These are phyloP conservation scores for Aquatica leii DNA, from an alignment of 2,888 invertebrate genomes.

Conservation along the genomic window DNA sequence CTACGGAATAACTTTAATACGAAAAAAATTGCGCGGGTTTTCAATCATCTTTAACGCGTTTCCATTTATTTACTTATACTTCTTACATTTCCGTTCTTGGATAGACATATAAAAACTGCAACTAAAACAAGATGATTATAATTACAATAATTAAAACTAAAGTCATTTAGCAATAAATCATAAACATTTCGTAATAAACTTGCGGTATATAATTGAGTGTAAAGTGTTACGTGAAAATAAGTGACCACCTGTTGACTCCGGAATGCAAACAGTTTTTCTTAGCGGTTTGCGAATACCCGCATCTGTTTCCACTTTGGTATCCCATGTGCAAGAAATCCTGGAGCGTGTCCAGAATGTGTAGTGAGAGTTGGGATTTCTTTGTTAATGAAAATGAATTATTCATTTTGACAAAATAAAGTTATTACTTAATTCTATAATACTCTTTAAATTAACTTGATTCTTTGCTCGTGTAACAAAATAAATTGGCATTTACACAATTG, in stretches of 20 bases:
- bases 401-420: slow-evolving; percentile 12
- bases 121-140: no score
- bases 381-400: slow-evolving; percentile 34
- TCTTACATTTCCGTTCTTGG: background rate
- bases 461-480: background rate
- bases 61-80: background rate
- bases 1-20: slow-evolving; percentile 23
- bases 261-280: slow-evolving; percentile 36
- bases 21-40: slow-evolving; percentile 20
- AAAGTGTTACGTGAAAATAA: slow-evolving; percentile 34
- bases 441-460: background rate
- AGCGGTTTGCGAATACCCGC: slow-evolving; percentile 34
- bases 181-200: slow-evolving; percentile 24
- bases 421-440: background rate
- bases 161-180: slow-evolving; percentile 13
- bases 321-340: slow-evolving; percentile 38
- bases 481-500: background rate
- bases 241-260: slow-evolving; percentile 41
- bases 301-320: slow-evolving; percentile 35
- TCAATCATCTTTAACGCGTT: slow-evolving; percentile 19
- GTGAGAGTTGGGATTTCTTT: slow-evolving; percentile 25
- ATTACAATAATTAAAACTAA: background rate
- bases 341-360: slow-evolving; percentile 39
- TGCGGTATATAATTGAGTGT: slow-evolving; percentile 28
- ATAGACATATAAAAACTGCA: no score